Evolutionary conservation across 2,113 vertebrate species (phyloP).

Genomic region (Lynx canadensis): DNA sequence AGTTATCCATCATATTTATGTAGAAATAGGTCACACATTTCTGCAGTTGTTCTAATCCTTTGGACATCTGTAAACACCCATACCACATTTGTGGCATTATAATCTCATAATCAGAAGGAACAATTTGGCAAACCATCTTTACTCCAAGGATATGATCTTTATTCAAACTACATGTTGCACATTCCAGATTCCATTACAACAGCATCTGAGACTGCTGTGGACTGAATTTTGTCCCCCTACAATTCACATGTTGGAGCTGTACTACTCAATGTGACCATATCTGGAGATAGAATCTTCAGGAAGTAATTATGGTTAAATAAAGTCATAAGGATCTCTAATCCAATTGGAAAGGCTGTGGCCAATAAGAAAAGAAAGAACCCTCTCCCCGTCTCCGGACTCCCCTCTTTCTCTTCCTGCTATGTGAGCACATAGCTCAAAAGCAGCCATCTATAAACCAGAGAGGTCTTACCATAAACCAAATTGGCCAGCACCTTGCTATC

Average conservation of each 20-base stretch:
- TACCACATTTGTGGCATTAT: background rate
- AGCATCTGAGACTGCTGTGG: background rate
- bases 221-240: background rate
- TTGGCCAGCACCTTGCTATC: background rate
- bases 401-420: background rate
- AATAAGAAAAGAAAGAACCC: background rate
- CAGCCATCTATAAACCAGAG: background rate
- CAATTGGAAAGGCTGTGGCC: background rate
- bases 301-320: background rate
- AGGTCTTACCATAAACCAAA: background rate
- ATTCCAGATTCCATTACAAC: background rate
- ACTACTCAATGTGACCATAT: background rate
- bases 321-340: background rate
- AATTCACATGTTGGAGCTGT: background rate
- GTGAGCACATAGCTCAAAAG: background rate
- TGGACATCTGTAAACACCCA: background rate
- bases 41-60: conserved; percentile 16
- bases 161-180: background rate
- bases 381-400: background rate
- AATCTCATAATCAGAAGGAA: conserved; percentile 40
- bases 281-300: background rate
- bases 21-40: conserved; percentile 54
- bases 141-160: background rate
- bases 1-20: conserved; percentile 36
- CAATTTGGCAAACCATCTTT: conserved; percentile 1